These are phyloP conservation scores for Camptogramma bilineatum DNA, from an alignment of 2,888 invertebrate species.

Conservation along the genomic window DNA sequence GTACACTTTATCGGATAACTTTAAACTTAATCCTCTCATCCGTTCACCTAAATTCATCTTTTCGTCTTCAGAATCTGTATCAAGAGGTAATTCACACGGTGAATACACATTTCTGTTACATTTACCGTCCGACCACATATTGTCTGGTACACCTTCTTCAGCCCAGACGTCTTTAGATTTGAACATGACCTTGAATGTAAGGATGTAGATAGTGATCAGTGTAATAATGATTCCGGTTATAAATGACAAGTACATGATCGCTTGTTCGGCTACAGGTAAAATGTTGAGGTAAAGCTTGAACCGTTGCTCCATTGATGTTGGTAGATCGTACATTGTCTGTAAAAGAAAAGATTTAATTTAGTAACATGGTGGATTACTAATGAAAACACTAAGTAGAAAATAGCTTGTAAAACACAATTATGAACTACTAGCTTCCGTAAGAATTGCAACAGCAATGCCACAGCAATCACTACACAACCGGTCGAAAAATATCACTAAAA, in stretches of 20 bases:
- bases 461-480: too few species aligned
- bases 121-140: conserved; percentile 57
- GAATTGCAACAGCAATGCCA: too few species aligned
- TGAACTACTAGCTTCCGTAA: too few species aligned
- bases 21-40: conserved; percentile 64
- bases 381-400: too few species aligned
- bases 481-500: too few species aligned
- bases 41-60: conserved; percentile 57
- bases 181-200: conserved; percentile 79
- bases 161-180: conserved; percentile 62
- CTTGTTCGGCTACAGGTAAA: conserved; percentile 87
- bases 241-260: conserved; percentile 83
- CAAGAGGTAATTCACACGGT: conserved; percentile 74
- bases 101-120: conserved; percentile 60
- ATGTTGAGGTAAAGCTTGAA: conserved; percentile 91
- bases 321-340: conserved; percentile 90
- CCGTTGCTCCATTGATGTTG: conserved; percentile 85
- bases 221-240: conserved; percentile 81
- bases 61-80: conserved; percentile 61
- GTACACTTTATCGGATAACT: conserved; percentile 67
- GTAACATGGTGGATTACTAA: too few species aligned
- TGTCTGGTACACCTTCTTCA: conserved; percentile 45
- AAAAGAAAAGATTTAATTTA: conserved; percentile 45
- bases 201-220: conserved; percentile 76
- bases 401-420: too few species aligned